Evolutionary conservation across 2,797 vertebrate genomes (phyloP), one percentile per base, ranked within the genome.

Genomic region (Pipistrellus nathusii): DNA sequence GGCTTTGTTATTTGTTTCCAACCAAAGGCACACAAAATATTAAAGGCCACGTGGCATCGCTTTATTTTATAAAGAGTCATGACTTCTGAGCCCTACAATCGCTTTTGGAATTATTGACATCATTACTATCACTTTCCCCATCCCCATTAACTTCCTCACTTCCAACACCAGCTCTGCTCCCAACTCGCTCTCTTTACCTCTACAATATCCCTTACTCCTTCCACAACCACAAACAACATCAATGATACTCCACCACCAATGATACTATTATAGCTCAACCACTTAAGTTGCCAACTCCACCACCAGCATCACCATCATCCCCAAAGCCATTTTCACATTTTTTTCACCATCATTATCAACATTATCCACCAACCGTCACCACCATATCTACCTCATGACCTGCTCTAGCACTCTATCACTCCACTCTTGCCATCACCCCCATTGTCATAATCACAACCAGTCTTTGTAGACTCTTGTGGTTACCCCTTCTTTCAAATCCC

Each of bases 1-100:
- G 6, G 9, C 30, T 96, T 94, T 38, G 81, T 86, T 95, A 92
- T 96, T 97, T 97, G 51, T 91, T 97, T 88, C 85, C 88, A 62
- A 76, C 94, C 71, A 35, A 95, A 92, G 57, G 85, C 59, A 93
- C 15, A 59, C 41, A 12, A 71, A 53, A 71, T 82, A 85, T 30
- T 75, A 57, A 69, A 90, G 9, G 6, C 21, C 23, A 87, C 0
- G 23, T 59, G 44, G 30, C n/a, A 46, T 82, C 86, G 89, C 73
- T 32, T 57, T 4, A 82, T 41, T 53, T 86, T 57, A 82, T 7
- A 53, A 92, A 81, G 11, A 35, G 81, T 88, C 13, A 46, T 80
- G 32, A 88, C 20, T 90, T 90, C 68, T 94, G 88, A 88, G 32
- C 18, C n/a, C 30, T 44, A 38, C 11, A 17, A 72, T 55, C 27